Conservation (phyloP, 1,140 invertebrate genomes). For the Caenorhabditis briggsae region DNA sequence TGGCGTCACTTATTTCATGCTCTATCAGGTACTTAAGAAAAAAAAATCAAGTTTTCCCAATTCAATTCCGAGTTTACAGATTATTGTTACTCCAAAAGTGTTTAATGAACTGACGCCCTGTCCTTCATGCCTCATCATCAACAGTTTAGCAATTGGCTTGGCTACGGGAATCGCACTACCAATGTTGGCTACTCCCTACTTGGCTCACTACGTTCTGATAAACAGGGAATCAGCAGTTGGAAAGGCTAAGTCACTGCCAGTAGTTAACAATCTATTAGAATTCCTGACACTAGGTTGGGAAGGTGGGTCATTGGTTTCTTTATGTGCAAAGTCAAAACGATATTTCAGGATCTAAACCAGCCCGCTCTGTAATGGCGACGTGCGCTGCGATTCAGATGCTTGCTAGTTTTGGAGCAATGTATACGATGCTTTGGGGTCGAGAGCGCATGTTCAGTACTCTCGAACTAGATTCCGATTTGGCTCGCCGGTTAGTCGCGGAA, state of each 20-base stretch:
- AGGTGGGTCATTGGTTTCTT: neutral
- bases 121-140: conserved; percentile 36
- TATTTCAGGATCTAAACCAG: conserved; percentile 33
- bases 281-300: conserved; percentile 38
- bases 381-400: conserved; percentile 38
- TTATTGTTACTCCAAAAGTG: conserved; percentile 13
- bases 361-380: neutral
- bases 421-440: conserved; percentile 30
- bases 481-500: conserved; percentile 2
- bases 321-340: neutral
- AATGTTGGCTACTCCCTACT: conserved; percentile 53
- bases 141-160: conserved; percentile 45
- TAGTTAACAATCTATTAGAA: conserved; percentile 21
- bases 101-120: conserved; percentile 45
- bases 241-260: neutral
- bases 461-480: conserved; percentile 27
- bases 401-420: conserved; percentile 41
- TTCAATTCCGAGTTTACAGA: neutral
- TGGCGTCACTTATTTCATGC: conserved; percentile 50
- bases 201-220: conserved; percentile 54
- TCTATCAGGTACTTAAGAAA: conserved; percentile 46
- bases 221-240: neutral
- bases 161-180: conserved; percentile 50
- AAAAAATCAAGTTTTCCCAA: neutral
- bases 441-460: conserved; percentile 41